These are phyloP conservation scores for Labeo rohita DNA, from an alignment of 2,113 vertebrate species.

Conservation along the genomic window DNA sequence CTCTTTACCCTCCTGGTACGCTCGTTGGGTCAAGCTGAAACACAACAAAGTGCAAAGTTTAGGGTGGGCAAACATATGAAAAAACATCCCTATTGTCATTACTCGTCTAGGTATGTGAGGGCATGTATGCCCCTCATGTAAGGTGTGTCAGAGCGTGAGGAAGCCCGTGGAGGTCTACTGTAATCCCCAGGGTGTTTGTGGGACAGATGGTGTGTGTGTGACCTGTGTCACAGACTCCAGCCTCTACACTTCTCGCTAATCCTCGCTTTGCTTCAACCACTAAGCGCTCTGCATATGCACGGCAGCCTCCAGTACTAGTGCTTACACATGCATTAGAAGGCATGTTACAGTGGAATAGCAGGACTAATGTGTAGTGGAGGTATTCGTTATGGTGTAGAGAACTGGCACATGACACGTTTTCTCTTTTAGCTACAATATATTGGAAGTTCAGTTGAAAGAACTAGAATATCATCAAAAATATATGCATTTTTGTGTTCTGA, in stretches of 20 bases:
- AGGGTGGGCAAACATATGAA: constrained; percentile 8
- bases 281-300: constrained; percentile 37
- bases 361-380: neutral
- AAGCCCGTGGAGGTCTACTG: constrained; percentile 57
- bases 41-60: neutral
- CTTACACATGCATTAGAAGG: constrained; percentile 25
- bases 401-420: neutral
- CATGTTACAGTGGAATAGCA: neutral
- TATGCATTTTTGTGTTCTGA: neutral
- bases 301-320: neutral
- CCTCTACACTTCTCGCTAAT: constrained; percentile 49
- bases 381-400: neutral
- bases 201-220: constrained; percentile 71
- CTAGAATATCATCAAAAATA: neutral
- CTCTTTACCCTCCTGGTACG: neutral
- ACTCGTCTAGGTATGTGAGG: constrained; percentile 12
- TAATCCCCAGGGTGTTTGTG: constrained; percentile 74
- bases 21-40: neutral
- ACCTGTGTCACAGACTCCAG: constrained; percentile 44
- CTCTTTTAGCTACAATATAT: neutral
- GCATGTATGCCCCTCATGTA: neutral
- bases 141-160: constrained; percentile 11
- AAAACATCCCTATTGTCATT: constrained; percentile 22
- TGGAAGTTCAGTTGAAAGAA: neutral
- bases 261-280: constrained; percentile 42